Conservation (phyloP, 2,797 vertebrate genomes). For the Acridotheres tristis region DNA sequence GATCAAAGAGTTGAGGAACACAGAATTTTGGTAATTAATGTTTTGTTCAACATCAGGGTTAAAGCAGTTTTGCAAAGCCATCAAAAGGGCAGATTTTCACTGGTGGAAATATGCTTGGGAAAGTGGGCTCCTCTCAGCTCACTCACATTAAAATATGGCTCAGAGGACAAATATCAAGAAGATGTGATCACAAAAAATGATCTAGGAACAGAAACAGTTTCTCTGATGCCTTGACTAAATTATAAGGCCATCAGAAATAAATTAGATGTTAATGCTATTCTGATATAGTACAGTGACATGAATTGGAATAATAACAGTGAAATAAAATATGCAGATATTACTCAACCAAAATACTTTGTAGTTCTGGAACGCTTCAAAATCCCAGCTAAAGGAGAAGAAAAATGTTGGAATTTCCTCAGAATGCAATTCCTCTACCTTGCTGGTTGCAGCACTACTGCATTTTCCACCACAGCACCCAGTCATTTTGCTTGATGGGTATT, state of each 20-base stretch:
- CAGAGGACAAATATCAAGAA: background rate
- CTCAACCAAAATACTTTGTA: background rate
- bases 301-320: background rate
- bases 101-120: background rate
- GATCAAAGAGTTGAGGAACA: background rate
- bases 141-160: background rate
- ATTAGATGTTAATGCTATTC: background rate
- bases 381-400: background rate
- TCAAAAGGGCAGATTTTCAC: background rate
- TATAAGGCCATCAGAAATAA: background rate
- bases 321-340: background rate
- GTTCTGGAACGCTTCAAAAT: background rate
- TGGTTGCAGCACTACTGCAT: background rate
- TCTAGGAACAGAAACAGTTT: background rate
- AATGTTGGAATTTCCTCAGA: background rate
- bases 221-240: background rate
- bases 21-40: background rate
- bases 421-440: background rate
- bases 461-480: fast-evolving
- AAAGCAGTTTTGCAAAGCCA: background rate
- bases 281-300: background rate
- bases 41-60: background rate
- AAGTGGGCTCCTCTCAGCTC: background rate
- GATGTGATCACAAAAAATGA: background rate
- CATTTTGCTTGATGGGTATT: background rate